A percentile compares a stretch with the other conserved stretches of the same genome.
phyloP scores from a whole-genome alignment of 2,888 invertebrate species.

The Epinotia nisella region DNA sequence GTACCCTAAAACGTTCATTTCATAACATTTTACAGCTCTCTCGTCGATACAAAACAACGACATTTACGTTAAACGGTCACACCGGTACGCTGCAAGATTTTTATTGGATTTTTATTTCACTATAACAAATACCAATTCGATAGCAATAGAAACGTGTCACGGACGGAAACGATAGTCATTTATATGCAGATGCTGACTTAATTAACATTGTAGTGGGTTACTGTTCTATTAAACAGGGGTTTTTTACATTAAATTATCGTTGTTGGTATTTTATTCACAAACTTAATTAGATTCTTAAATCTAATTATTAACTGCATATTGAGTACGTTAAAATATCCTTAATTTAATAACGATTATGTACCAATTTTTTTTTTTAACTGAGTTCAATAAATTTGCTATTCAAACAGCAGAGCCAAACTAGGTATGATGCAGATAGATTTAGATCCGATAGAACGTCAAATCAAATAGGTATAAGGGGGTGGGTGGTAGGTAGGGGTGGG shows the following conservation, averaged over 20 bases:
- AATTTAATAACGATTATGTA: neutral
- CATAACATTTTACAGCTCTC: conserved; percentile 63
- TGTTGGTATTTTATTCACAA: conserved; percentile 33
- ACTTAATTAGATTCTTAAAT: conserved; percentile 28
- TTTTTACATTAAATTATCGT: conserved; percentile 27
- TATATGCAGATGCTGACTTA: conserved; percentile 44
- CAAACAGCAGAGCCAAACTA: too few species aligned
- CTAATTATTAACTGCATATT: neutral
- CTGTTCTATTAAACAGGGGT: conserved; percentile 21
- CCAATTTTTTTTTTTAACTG: neutral
- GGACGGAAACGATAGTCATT: conserved; percentile 45
- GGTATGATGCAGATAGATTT: conserved; percentile 6
- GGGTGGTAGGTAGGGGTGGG: too few species aligned
- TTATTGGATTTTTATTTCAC: conserved; percentile 52
- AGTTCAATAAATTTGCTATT: neutral
- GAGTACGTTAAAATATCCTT: neutral
- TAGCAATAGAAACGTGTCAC: conserved; percentile 43
- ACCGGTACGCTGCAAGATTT: conserved; percentile 39
- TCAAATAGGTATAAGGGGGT: too few species aligned
- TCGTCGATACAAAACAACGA: conserved; percentile 65
- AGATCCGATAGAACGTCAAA: too few species aligned
- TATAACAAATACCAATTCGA: conserved; percentile 54
- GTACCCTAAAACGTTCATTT: conserved; percentile 63
- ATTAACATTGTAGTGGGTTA: conserved; percentile 44
- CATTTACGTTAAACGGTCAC: conserved; percentile 47